A percentile compares a stretch with the other conserved stretches of the same genome.
These are phyloP conservation scores for Nesospiza acunhae DNA, from an alignment of 2,113 vertebrate genomes.

Conservation along the genomic window DNA sequence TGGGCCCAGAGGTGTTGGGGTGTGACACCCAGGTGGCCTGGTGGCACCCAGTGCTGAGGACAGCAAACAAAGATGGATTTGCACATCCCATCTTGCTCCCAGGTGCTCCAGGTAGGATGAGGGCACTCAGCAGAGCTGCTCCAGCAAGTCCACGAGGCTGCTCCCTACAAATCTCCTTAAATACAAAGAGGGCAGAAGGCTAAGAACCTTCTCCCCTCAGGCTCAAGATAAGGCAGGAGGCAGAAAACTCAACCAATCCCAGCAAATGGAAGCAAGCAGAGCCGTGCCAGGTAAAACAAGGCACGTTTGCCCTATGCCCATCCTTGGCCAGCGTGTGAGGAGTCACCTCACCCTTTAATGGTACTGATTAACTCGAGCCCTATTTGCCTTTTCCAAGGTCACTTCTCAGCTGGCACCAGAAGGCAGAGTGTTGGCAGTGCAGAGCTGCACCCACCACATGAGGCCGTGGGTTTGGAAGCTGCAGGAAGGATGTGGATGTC, in stretches of 20 bases:
- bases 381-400: neutral
- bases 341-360: neutral
- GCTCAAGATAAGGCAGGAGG: neutral
- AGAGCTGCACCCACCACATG: rapidly evolving
- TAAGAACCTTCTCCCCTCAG: neutral
- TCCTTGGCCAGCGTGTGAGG: rapidly evolving
- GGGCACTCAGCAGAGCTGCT: neutral
- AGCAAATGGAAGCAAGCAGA: rapidly evolving
- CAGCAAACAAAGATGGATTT: neutral
- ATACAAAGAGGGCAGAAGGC: neutral
- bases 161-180: neutral
- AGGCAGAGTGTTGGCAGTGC: rapidly evolving
- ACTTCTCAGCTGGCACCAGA: neutral
- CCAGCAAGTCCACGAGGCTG: neutral
- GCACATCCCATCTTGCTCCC: neutral
- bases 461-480: rapidly evolving
- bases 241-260: neutral
- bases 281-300: neutral
- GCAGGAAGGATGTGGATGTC: neutral
- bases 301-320: neutral
- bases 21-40: neutral
- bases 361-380: conserved; percentile 2
- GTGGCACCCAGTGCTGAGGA: neutral
- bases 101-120: neutral
- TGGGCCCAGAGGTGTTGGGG: rapidly evolving